phyloP scores from a whole-genome alignment of 2,888 invertebrate genomes.

The Rotaria magnacalcarata region DNA sequence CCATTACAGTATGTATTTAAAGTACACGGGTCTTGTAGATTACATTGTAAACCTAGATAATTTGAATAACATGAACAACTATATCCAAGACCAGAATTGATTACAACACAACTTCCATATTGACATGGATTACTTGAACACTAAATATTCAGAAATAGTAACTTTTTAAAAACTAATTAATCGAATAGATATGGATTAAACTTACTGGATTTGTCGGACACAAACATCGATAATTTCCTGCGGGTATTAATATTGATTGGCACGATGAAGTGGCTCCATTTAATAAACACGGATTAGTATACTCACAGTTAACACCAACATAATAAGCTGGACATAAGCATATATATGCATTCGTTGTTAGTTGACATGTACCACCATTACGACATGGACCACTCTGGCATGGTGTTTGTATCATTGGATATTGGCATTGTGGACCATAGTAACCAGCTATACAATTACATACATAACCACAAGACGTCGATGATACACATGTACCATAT shows the following conservation, averaged over 20 bases:
- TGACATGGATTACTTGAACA: slow-evolving; percentile 31
- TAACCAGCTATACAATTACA: slow-evolving; percentile 16
- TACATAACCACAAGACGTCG: neutral
- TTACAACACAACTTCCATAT: neutral
- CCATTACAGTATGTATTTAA: slow-evolving; percentile 34
- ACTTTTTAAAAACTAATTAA: no score
- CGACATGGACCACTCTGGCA: slow-evolving; percentile 37
- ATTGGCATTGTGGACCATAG: slow-evolving; percentile 14
- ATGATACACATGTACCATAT: slow-evolving; percentile 30
- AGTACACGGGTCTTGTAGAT: slow-evolving; percentile 57
- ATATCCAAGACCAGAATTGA: neutral
- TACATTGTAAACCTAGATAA: slow-evolving; percentile 74
- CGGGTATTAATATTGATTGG: neutral
- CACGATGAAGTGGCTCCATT: neutral
- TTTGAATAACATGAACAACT: slow-evolving; percentile 60
- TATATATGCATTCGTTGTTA: slow-evolving; percentile 34
- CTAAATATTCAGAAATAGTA: neutral
- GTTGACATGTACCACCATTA: slow-evolving; percentile 41
- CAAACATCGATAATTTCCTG: neutral
- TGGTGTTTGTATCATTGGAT: neutral
- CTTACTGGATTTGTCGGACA: neutral
- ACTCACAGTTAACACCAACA: slow-evolving; percentile 41
- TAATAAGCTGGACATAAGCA: slow-evolving; percentile 40
- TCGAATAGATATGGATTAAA: neutral
- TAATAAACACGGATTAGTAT: neutral